These are phyloP conservation scores for Sinocyclocheilus grahami DNA, from an alignment of 2,113 vertebrate species.

Conservation along the genomic window DNA sequence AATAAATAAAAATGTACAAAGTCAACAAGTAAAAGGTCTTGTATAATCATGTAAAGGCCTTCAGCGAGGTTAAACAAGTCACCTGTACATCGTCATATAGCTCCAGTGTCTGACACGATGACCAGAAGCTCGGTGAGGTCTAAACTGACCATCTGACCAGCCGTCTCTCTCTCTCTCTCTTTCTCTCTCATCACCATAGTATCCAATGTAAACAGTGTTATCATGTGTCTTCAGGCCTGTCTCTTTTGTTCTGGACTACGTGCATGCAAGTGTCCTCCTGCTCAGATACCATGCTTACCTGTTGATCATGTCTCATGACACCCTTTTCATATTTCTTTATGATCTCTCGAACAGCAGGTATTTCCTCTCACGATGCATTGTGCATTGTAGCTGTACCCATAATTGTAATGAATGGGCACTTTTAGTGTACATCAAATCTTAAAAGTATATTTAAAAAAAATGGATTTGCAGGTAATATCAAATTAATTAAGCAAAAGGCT, in stretches of 20 bases:
- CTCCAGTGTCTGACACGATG: background rate
- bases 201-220: slow-evolving; percentile 27
- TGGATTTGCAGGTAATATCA: no score
- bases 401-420: background rate
- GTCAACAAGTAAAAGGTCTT: background rate
- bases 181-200: slow-evolving; percentile 68
- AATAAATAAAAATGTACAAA: background rate
- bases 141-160: background rate
- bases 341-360: background rate
- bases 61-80: background rate
- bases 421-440: background rate
- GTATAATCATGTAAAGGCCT: background rate
- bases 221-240: slow-evolving; percentile 29
- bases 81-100: slow-evolving; percentile 49
- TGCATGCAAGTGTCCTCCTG: background rate
- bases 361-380: no score
- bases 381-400: no score
- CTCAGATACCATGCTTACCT: background rate
- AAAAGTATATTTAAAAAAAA: no score
- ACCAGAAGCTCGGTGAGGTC: background rate
- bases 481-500: no score
- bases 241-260: background rate
- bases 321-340: background rate
- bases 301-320: background rate
- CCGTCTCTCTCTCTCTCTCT: background rate